phyloP scores from a whole-genome alignment of 2,113 vertebrate species.

The Ictalurus furcatus region DNA sequence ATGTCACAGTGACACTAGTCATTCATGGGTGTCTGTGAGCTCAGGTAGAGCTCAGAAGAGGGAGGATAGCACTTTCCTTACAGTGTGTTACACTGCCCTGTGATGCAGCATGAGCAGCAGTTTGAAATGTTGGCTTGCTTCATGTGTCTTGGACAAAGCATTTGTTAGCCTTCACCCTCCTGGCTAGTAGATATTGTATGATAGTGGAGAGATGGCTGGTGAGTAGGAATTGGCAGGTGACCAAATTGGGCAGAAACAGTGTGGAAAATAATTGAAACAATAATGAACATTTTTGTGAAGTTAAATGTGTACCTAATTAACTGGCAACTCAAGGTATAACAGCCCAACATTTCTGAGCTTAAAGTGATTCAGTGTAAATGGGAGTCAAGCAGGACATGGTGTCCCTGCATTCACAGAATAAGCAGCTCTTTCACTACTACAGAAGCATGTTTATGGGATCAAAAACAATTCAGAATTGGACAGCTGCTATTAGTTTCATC shows the following conservation, averaged over 20 bases:
- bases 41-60: neutral
- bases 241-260: neutral
- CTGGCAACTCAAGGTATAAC: neutral
- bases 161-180: neutral
- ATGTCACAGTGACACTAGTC: too few species aligned
- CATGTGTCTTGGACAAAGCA: neutral
- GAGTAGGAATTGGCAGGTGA: neutral
- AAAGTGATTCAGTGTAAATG: neutral
- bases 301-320: neutral
- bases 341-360: neutral
- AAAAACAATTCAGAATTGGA: too few species aligned
- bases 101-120: neutral
- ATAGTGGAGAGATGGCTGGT: neutral
- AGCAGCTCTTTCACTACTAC: neutral
- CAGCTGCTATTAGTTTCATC: too few species aligned
- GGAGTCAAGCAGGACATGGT: neutral
- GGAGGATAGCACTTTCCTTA: neutral
- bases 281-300: neutral
- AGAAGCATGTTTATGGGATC: neutral
- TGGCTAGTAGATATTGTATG: neutral
- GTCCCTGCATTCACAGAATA: neutral
- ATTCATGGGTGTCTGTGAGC: too few species aligned
- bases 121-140: neutral
- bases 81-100: neutral
- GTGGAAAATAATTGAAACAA: neutral